A percentile compares a stretch with the other conserved stretches of the same genome.
phyloP scores from a whole-genome alignment of 2,888 invertebrate genomes.

The Leptinotarsa haldemani region DNA sequence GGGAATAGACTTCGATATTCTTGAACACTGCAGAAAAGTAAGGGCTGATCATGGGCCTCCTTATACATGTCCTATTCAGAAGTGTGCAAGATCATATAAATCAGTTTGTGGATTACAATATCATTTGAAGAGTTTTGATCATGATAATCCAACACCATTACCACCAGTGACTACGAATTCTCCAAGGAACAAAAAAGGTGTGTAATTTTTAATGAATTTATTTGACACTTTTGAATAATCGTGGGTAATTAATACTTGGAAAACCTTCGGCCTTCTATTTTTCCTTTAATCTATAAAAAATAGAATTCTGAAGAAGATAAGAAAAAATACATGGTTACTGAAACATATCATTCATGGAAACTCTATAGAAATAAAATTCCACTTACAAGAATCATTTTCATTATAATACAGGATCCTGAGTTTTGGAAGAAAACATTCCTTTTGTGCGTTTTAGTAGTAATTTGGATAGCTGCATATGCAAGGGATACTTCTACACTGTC shows the following conservation, averaged over 20 bases:
- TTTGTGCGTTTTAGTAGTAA: too few species aligned
- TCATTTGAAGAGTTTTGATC: conserved; percentile 87
- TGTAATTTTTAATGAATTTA: background rate
- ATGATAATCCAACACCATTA: conserved; percentile 79
- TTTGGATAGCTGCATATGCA: too few species aligned
- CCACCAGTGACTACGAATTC: conserved; percentile 70
- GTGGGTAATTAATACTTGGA: too few species aligned
- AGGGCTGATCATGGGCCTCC: conserved; percentile 84
- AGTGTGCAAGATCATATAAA: conserved; percentile 88
- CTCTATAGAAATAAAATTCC: background rate
- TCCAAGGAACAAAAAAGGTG: conserved; percentile 74
- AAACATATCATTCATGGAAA: background rate
- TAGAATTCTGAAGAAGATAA: too few species aligned
- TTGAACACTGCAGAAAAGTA: conserved; percentile 86
- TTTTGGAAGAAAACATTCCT: too few species aligned
- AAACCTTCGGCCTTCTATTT: too few species aligned
- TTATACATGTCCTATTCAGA: conserved; percentile 86
- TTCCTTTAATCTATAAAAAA: too few species aligned
- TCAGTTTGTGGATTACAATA: conserved; percentile 88
- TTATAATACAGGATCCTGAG: background rate
- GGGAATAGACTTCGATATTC: conserved; percentile 88
- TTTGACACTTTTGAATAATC: too few species aligned
- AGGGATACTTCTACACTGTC: too few species aligned
- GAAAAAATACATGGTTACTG: too few species aligned
- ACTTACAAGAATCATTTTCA: background rate